Base-by-base conservation (phyloP, 2,113 vertebrate genomes). In the Callopanchax toddi region DNA sequence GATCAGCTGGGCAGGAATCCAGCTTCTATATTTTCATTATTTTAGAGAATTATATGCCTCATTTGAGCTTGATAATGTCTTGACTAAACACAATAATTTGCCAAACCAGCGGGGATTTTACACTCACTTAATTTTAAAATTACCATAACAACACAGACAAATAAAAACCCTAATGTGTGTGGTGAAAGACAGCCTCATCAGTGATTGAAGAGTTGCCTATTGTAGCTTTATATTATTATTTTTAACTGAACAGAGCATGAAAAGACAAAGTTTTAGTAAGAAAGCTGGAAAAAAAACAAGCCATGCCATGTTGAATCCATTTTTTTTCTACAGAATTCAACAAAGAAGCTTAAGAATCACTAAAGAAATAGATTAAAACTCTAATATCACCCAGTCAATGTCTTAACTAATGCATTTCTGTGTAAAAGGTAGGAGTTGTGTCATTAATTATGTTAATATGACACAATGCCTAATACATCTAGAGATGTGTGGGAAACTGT, bases 361-460 rank as follows among this genome's bases (percentile, higher is more conserved):
- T 20, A 53, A 70, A 43, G 45, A 10, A 3, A 4, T 21, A 46
- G 57, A 74, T n/a, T n/a, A n/a, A 48, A 79, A 78, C 58, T 55
- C 29, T 17, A 5, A 67, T 64, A 22, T 15, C 46, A 58, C 23
- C 29, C 13, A 3, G 60, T 61, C 61, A 60, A 42, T 52, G 60
- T 45, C 57, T 16, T 32, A 56, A 53, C 49, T 50, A 26, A 60
- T 10, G 65, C 46, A 68, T 37, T 63, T 65, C 49, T 60, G 56
- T 62, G 49, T 60, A 75, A 83, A 78, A 81, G 67, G 72, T 62
- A 77, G 60, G 86, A 74, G 48, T 55, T 72, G 74, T 77, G 40
- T 82, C 83, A 88, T 88, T 87, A 83, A 39, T 81, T 80, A 58
- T 83, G 71, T 61, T 75, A 80, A 81, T 76, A 85, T 89, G 89